Conservation (phyloP, 2,113 vertebrate species). For the Eptesicus fuscus region DNA sequence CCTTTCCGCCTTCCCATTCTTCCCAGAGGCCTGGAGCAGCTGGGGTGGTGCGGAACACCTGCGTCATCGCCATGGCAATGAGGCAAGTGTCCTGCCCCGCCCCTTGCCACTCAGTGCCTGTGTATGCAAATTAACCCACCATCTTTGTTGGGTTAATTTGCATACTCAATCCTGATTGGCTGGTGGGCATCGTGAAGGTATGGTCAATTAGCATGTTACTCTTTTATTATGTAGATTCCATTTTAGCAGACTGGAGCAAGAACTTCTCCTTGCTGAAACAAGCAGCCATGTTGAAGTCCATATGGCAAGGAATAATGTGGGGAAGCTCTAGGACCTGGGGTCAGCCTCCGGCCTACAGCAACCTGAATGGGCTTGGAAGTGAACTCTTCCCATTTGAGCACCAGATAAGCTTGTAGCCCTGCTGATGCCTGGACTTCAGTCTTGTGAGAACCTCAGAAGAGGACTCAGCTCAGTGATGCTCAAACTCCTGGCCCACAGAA, state of each 20-base stretch:
- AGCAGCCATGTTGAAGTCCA: background rate
- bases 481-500: background rate
- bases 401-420: background rate
- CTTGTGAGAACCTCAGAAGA: background rate
- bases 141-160: no score
- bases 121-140: no score
- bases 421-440: background rate
- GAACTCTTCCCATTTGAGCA: background rate
- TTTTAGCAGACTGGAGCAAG: background rate
- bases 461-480: no score
- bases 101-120: no score
- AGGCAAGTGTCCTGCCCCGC: no score
- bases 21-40: no score
- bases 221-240: background rate
- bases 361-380: background rate
- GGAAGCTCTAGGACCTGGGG: background rate
- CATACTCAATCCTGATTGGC: no score
- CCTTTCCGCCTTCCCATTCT: no score
- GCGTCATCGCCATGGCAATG: no score
- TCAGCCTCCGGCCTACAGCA: background rate
- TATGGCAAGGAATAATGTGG: background rate
- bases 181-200: no score
- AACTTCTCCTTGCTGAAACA: background rate
- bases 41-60: no score
- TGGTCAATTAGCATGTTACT: no score